Evolutionary conservation across 1,140 invertebrate genomes (phyloP), one percentile per base, ranked within the genome.

Genomic region (Vanessa tameamea): DNA sequence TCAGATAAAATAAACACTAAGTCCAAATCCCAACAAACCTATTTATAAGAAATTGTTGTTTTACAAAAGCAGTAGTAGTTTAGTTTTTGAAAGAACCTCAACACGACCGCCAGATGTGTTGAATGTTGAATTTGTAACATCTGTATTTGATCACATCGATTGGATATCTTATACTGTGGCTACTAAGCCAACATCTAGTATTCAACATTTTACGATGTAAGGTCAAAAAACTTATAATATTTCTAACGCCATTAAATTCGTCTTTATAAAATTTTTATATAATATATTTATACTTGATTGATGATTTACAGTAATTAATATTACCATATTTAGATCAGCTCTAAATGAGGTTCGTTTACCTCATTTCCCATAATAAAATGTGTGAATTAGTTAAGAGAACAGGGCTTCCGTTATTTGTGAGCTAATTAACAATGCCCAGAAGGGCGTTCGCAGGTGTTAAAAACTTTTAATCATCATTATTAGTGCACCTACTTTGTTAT

Each of bases 321-420:
- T 69, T 20, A 67, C 31, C 66, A 69, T 53, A 69, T 69, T 69
- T 7, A 69, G 53, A 57, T 0, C 43, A 47, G 37, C 20, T 57
- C 55, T 47, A 57, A 69, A 61, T 72, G 63, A 75, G 67, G 76
- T 78, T 78, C 76, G 68, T 78, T 77, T 78, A 73, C 76, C 72
- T 75, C 69, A 16, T 64, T 61, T 74, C 26, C 65, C 61, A 64
- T 76, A 69, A 69, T 63, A 37, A 77, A 73, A 74, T 72, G 76
- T 78, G 76, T 75, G 69, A 75, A 75, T 69, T 71, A 69, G 50
- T 71, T 64, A 31, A 71, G 69, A 50, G 53, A 69, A 70, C 59
- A 51, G 59, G 51, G 71, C 55, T 74, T 64, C 64, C 72, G 73
- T 78, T 70, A 69, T 53, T 68, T 68, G 69, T 68, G 69, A 11